phyloP scores from a whole-genome alignment of 1,140 invertebrate genomes.

The Bombus picipes region DNA sequence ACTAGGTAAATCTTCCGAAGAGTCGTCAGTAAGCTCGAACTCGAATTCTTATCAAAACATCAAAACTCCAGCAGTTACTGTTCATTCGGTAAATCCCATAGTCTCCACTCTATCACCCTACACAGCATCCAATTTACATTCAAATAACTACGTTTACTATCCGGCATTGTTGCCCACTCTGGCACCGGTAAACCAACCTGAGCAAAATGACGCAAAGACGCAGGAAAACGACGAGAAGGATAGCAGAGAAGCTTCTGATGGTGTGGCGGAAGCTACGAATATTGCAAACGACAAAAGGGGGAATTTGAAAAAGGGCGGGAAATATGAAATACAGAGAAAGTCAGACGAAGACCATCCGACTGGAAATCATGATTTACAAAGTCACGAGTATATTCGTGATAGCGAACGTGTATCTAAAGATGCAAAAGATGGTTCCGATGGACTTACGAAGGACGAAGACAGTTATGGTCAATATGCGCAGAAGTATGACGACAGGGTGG shows the following conservation, averaged over 20 bases:
- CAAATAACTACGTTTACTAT: background rate
- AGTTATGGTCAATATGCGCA: background rate
- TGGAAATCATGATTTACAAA: background rate
- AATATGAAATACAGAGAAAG: background rate
- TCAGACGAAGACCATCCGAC: background rate
- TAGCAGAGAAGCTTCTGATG: background rate
- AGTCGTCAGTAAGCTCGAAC: background rate
- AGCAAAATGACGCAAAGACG: background rate
- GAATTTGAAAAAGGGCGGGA: background rate
- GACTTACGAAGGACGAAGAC: background rate
- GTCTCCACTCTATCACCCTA: background rate
- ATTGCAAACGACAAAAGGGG: background rate
- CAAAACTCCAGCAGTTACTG: background rate
- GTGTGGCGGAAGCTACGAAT: background rate
- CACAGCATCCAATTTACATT: background rate
- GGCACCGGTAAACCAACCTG: background rate
- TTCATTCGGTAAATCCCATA: background rate
- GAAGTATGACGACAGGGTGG: background rate
- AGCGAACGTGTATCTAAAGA: conserved; percentile 8
- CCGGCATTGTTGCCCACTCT: background rate
- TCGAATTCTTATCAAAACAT: background rate
- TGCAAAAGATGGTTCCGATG: background rate
- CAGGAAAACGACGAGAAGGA: background rate
- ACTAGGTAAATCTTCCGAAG: background rate
- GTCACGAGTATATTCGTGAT: background rate